Conservation (phyloP, 2,888 invertebrate species). For the Herminia tarsipennalis region DNA sequence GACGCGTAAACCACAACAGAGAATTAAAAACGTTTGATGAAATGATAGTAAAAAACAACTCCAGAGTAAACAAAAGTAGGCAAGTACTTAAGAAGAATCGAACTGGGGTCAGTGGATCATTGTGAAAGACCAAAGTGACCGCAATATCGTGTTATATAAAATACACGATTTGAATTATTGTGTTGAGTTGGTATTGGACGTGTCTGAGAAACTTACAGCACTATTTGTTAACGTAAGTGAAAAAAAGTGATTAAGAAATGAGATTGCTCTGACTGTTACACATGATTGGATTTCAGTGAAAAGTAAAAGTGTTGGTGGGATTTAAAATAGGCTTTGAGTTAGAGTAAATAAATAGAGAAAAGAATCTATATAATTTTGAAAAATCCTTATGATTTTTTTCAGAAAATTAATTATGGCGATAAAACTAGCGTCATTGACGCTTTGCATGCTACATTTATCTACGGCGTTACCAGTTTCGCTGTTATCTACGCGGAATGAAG, state of each 20-base stretch:
- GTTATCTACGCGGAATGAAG: background rate
- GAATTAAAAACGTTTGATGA: slow-evolving; percentile 24
- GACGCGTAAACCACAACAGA: slow-evolving; percentile 15
- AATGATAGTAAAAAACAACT: slow-evolving; percentile 26
- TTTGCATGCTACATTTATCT: slow-evolving; percentile 61
- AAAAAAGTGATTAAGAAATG: slow-evolving; percentile 36
- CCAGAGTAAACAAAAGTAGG: slow-evolving; percentile 14
- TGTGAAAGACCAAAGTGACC: slow-evolving; percentile 65
- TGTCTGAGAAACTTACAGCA: slow-evolving; percentile 46
- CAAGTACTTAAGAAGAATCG: slow-evolving; percentile 28
- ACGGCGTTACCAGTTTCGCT: slow-evolving; percentile 52
- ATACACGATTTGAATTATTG: slow-evolving; percentile 59
- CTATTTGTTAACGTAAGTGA: slow-evolving; percentile 56
- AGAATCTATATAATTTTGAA: too few relatives aligned
- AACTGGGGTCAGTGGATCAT: slow-evolving; percentile 51
- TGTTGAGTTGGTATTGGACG: slow-evolving; percentile 60
- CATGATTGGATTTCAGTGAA: slow-evolving; percentile 23
- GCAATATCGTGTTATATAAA: slow-evolving; percentile 80
- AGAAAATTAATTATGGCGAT: slow-evolving; percentile 50
- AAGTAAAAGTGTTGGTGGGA: slow-evolving; percentile 6
- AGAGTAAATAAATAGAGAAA: too few relatives aligned
- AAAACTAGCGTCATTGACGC: slow-evolving; percentile 52
- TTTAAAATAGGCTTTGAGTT: too few relatives aligned
- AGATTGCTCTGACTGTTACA: slow-evolving; percentile 29
- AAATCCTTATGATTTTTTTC: slow-evolving; percentile 14